Base-by-base conservation (phyloP, 1,140 invertebrate genomes). In the Harpegnathos saltator region DNA sequence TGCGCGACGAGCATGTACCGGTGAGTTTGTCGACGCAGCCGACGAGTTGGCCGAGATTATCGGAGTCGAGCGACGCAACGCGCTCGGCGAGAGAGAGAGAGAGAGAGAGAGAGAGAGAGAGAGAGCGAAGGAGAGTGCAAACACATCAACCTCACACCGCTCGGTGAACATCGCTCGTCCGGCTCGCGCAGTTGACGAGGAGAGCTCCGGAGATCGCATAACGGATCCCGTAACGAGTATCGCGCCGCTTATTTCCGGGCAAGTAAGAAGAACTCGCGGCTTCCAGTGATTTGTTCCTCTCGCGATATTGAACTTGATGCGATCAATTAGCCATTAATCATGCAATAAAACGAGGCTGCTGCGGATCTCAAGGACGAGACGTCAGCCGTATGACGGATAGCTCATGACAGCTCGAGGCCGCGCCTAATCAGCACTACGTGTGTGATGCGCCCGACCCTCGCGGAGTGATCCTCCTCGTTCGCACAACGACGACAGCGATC, bases 391-490 rank as follows among this genome's bases (percentile, higher is more conserved):
- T 62, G 48, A 71, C 69, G 33, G 61, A 38, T 65, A 75, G 72
- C 59, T 33, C 14, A 63, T 77, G 74, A 77, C 75, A 80, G 75
- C 56, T 52, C 44, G 56, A 12, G 68, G 24, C 59, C 38, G 78
- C 59, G 71, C 66, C 50, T 75, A 74, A 38, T 52, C 62, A 75
- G 12, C 33, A 33, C 58, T 24, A 62, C 71, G 50, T 63, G 80
- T 75, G 71, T 80, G 38, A 44, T n/a, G n/a, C n/a, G n/a, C n/a
- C n/a, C n/a, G n/a, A n/a, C n/a, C n/a, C n/a, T 9, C 38, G 7
- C 38, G 7, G 52, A 69, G 33, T n/a, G 52, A 44, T 7, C n/a
- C 58, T 58, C 65, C 48, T 44, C 33, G n/a, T n/a, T n/a, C n/a
- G n/a, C n/a, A n/a, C n/a, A n/a, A n/a, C 5, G 26, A 14, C 65